Percentiles rank a stretch among this genome's conserved stretches.
phyloP scores from a whole-genome alignment of 2,888 invertebrate species.

The Thyatira batis region DNA sequence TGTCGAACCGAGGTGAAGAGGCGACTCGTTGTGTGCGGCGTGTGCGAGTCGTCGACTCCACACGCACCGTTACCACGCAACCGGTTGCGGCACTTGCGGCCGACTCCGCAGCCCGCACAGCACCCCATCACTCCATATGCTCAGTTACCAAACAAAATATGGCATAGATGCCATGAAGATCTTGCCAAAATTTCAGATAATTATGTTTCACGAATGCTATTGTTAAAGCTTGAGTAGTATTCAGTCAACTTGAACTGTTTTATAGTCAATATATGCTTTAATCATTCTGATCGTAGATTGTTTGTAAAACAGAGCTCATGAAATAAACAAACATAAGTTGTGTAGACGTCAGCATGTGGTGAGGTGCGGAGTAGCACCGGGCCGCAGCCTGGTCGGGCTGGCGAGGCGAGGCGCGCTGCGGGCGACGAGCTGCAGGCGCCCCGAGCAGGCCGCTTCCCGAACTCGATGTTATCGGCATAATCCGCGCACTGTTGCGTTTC shows the following conservation, averaged over 20 bases:
- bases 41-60: background rate
- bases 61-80: background rate
- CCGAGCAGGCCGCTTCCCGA: constrained; percentile 32
- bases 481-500: constrained; percentile 53
- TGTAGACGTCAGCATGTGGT: too few species aligned
- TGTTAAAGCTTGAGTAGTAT: too few species aligned
- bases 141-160: background rate
- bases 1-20: background rate
- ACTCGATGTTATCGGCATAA: constrained; percentile 28
- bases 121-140: background rate
- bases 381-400: too few species aligned
- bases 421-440: constrained; percentile 16
- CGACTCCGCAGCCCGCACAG: background rate
- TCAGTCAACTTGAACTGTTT: too few species aligned
- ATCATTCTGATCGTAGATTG: too few species aligned
- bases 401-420: background rate
- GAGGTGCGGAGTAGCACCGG: too few species aligned
- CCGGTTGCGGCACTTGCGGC: background rate
- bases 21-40: background rate
- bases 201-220: too few species aligned
- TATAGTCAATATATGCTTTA: too few species aligned
- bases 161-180: background rate
- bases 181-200: too few species aligned
- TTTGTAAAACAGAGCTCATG: too few species aligned
- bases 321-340: too few species aligned